Percentiles rank a stretch among this genome's conserved stretches.
These are phyloP conservation scores for Thera obeliscata DNA, from an alignment of 2,888 invertebrate genomes.

Conservation along the genomic window DNA sequence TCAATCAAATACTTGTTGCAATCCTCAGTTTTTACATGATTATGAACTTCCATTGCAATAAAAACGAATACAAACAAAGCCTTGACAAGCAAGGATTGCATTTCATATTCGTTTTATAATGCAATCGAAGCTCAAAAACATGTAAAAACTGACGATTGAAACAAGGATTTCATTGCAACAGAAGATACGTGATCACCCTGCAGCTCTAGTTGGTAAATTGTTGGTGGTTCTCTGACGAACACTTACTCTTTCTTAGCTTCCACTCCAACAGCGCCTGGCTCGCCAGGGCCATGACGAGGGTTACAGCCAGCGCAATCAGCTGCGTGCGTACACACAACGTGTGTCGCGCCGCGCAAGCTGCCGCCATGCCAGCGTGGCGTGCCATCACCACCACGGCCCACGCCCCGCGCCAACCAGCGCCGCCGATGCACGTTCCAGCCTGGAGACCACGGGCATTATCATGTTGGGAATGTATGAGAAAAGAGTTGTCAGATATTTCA, in stretches of 20 bases:
- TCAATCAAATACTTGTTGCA: no score
- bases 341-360: constrained; percentile 87
- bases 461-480: no score
- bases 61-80: no score
- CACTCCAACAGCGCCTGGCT: constrained; percentile 68
- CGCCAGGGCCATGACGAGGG: constrained; percentile 71
- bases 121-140: no score
- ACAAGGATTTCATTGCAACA: no score
- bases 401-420: constrained; percentile 83
- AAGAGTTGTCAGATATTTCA: no score
- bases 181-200: no score
- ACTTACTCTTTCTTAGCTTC: constrained; percentile 57
- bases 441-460: constrained; percentile 37
- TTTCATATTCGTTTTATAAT: no score
- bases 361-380: constrained; percentile 83
- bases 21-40: no score
- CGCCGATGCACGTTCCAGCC: constrained; percentile 72
- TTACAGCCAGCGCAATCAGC: constrained; percentile 68
- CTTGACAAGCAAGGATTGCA: no score
- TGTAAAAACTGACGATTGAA: no score
- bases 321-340: constrained; percentile 84
- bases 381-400: constrained; percentile 80
- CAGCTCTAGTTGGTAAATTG: not conserved
- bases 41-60: no score
- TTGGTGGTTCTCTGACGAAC: not conserved